Base-by-base conservation (phyloP, 2,113 vertebrate species). In the Hippocampus barbouri region DNA sequence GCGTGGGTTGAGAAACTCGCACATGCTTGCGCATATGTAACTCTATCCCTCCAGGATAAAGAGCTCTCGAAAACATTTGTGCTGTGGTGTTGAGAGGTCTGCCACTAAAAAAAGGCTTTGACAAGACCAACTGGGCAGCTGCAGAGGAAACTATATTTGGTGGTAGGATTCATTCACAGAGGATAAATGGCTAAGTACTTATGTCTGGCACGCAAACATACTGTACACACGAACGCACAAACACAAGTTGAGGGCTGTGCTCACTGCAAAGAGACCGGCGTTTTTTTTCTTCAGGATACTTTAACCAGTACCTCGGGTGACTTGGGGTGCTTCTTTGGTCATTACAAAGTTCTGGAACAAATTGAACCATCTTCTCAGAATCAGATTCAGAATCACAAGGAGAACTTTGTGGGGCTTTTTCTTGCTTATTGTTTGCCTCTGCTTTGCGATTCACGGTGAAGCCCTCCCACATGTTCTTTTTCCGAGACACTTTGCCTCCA, bases 71-170 rank as follows among this genome's bases (percentile, higher is more conserved):
- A 66, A 66, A 45, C n/a, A 66, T 47, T 66, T 47, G 64, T 16
- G 64, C 43, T 27, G 12, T 66, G 64, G 64, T 66, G 64, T 66
- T 66, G 64, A 66, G 64, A 66, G 43, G 64, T 66, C 64, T 66
- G 41, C 64, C 64, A 47, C 64, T 66, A 66, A 47, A 66, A 66
- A 66, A 66, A 66, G 64, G 64, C 40, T 47, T 63, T 66, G 64
- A 66, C 64, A 66, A 66, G 64, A 47, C 64, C 40, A 14, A 43
- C 15, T 45, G n/a, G 64, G 64, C 64, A 66, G 64, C 64, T 66
- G 64, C 64, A 47, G 23, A 66, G 41, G 12, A 66, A 66, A 66
- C 64, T 66, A 66, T 66, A 66, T 47, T 66, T 43, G 27, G 43
- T 47, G 41, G 64, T 66, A 9, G 64, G 64, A 66, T 66, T 66